Conservation (phyloP, 1,140 invertebrate species). For the Meteorus sp. region DNA sequence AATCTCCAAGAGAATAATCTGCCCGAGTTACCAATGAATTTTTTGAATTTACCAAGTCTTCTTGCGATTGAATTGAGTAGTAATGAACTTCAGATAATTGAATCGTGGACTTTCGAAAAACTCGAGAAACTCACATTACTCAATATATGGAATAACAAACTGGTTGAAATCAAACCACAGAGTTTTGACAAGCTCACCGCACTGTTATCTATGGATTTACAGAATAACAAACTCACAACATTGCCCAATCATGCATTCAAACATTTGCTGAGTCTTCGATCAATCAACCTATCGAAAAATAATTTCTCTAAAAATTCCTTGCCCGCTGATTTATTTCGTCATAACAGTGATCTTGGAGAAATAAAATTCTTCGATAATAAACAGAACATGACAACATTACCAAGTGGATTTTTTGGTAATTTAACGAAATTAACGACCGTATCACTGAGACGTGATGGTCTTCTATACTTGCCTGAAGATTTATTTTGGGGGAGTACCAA, state of each 20-base stretch:
- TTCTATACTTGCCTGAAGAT: conserved; percentile 61
- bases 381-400: conserved; percentile 59
- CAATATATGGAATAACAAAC: conserved; percentile 67
- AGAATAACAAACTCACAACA: conserved; percentile 63
- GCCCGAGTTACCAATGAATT: conserved; percentile 58
- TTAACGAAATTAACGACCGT: conserved; percentile 60
- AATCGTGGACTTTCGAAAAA: conserved; percentile 64
- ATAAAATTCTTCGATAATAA: conserved; percentile 53
- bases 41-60: conserved; percentile 59
- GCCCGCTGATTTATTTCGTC: conserved; percentile 63
- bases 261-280: conserved; percentile 61
- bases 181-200: conserved; percentile 63
- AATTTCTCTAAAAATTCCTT: conserved; percentile 58
- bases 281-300: conserved; percentile 64
- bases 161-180: conserved; percentile 63
- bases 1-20: conserved; percentile 65
- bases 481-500: conserved; percentile 61
- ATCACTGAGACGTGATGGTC: conserved; percentile 56
- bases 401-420: conserved; percentile 61
- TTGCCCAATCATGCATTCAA: conserved; percentile 63
- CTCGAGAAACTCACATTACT: conserved; percentile 62
- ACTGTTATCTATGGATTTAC: conserved; percentile 65
- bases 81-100: conserved; percentile 63
- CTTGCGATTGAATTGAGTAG: conserved; percentile 65
- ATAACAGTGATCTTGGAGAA: conserved; percentile 58